These are phyloP conservation scores for Nansenia antarctica DNA, from an alignment of 2,113 vertebrate genomes.

Conservation along the genomic window DNA sequence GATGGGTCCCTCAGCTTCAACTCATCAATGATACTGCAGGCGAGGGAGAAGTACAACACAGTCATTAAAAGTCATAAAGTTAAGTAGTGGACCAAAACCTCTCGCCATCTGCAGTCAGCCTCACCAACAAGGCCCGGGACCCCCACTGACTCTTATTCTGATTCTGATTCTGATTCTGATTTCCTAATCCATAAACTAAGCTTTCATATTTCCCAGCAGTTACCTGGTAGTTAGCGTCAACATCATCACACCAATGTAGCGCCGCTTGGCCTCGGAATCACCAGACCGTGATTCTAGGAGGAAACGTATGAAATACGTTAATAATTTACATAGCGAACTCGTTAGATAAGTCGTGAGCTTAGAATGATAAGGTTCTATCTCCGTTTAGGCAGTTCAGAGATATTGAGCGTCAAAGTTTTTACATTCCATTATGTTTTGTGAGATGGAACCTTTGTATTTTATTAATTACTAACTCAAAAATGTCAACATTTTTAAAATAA, in stretches of 20 bases:
- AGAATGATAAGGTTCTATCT: too few species aligned
- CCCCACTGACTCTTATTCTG: not conserved
- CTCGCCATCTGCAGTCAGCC: too few species aligned
- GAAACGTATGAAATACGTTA: not conserved
- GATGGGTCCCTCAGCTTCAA: conserved; percentile 85
- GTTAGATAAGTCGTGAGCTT: too few species aligned
- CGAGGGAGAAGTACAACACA: too few species aligned
- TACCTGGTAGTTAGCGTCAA: conserved; percentile 91
- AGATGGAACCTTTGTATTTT: too few species aligned
- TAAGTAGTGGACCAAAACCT: not conserved
- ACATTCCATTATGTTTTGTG: too few species aligned
- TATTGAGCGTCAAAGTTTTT: too few species aligned
- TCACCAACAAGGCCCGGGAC: too few species aligned
- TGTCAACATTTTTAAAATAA: too few species aligned
- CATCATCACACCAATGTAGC: conserved; percentile 97
- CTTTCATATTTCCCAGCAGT: not conserved
- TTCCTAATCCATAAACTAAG: not conserved
- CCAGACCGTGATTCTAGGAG: conserved; percentile 80
- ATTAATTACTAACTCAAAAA: too few species aligned
- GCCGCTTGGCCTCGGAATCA: conserved; percentile 71
- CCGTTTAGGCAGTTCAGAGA: too few species aligned
- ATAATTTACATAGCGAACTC: too few species aligned
- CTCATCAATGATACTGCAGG: conserved; percentile 85
- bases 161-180: not conserved
- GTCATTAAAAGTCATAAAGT: not conserved